A percentile compares a stretch with the other conserved stretches of the same genome.
phyloP scores from a whole-genome alignment of 2,888 invertebrate species.

The Panzeria rudis region DNA sequence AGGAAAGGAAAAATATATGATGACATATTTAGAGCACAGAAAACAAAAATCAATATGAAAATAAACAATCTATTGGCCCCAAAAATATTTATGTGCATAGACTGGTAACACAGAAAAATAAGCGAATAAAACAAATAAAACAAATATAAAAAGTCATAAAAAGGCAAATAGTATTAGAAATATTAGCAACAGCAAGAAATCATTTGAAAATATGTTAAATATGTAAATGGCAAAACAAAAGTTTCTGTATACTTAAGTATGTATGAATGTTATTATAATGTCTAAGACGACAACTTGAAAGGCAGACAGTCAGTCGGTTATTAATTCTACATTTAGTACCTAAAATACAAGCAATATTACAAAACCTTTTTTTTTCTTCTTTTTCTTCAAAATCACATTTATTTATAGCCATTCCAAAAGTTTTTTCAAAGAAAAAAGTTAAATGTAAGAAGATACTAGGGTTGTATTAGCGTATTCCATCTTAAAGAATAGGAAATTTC shows the following conservation, averaged over 20 bases:
- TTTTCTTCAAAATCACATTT: background rate
- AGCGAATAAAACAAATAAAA: background rate
- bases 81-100: conserved; percentile 32
- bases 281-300: background rate
- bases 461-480: too few relatives aligned
- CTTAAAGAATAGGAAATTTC: too few relatives aligned
- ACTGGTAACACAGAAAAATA: background rate
- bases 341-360: background rate
- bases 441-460: too few relatives aligned
- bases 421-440: background rate
- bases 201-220: conserved; percentile 17
- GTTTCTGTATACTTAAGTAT: background rate
- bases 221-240: background rate
- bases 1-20: background rate
- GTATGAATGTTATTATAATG: background rate
- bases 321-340: background rate
- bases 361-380: background rate
- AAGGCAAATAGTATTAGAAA: background rate
- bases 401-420: too few relatives aligned
- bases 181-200: background rate
- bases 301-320: background rate
- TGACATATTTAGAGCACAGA: background rate
- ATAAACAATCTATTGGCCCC: conserved; percentile 42
- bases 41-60: conserved; percentile 44
- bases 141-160: background rate